A percentile compares a stretch with the other conserved stretches of the same genome.
Evolutionary conservation across 1,140 invertebrate genomes (phyloP).

Genomic region (Cepaea nemoralis): DNA sequence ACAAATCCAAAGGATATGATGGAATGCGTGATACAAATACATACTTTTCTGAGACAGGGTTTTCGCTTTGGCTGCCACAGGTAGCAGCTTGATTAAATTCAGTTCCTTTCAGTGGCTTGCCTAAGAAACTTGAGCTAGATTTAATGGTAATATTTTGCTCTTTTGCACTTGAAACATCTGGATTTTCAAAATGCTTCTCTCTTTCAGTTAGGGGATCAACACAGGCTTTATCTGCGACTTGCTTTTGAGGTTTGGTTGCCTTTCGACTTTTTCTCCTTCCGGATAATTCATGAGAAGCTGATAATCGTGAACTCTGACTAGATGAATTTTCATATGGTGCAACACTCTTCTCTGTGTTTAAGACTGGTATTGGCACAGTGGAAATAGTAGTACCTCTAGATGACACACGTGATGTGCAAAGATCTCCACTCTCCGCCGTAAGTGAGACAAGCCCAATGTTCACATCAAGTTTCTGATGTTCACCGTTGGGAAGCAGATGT

Average conservation of each 20-base stretch:
- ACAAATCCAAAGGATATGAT: not conserved
- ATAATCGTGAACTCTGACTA: not conserved
- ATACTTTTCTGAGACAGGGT: not conserved
- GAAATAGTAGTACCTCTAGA: no score
- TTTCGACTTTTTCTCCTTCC: conserved; percentile 28
- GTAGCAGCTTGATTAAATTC: not conserved
- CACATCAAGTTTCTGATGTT: no score
- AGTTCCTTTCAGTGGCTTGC: not conserved
- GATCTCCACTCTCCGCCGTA: no score
- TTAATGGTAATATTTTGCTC: not conserved
- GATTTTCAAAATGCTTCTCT: not conserved
- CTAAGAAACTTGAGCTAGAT: not conserved
- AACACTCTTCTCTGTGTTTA: not conserved
- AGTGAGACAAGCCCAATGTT: no score
- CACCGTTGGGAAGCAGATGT: no score
- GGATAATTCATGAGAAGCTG: not conserved
- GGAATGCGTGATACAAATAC: not conserved
- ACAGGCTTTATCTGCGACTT: not conserved
- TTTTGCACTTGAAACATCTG: not conserved
- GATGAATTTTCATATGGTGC: not conserved
- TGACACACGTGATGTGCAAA: no score
- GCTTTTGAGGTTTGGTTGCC: conserved; percentile 26
- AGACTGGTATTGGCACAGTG: not conserved
- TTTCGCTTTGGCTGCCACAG: not conserved
- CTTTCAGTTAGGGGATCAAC: not conserved